phyloP scores from a whole-genome alignment of 2,113 vertebrate species.

The Ornithorhynchus anatinus region DNA sequence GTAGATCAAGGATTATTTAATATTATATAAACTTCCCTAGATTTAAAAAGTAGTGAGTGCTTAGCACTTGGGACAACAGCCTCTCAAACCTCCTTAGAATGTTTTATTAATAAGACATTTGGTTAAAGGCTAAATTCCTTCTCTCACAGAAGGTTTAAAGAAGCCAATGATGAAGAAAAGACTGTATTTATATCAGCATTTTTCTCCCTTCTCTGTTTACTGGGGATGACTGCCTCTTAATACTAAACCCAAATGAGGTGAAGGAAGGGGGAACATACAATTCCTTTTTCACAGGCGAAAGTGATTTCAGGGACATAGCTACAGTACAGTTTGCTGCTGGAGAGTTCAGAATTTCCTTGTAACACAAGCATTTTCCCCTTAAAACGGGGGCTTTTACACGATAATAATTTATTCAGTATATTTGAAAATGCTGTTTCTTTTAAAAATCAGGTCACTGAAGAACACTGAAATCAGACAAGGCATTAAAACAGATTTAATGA shows the following conservation, averaged over 20 bases:
- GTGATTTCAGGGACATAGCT: neutral
- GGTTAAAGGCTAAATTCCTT: neutral
- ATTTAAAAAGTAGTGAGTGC: neutral
- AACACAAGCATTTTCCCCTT: constrained; percentile 34
- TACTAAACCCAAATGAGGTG: neutral
- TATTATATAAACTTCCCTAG: neutral
- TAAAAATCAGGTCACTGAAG: constrained; percentile 62
- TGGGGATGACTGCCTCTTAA: neutral
- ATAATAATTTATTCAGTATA: constrained; percentile 55
- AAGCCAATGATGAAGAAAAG: no score
- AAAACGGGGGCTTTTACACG: constrained; percentile 36
- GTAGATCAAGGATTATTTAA: neutral
- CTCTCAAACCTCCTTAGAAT: neutral
- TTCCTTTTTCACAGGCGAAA: constrained; percentile 23
- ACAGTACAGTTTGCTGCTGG: neutral
- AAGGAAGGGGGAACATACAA: neutral
- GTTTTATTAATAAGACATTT: neutral
- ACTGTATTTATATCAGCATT: no score
- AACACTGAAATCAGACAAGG: constrained; percentile 49
- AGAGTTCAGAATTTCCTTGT: constrained; percentile 23
- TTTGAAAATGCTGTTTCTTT: constrained; percentile 61
- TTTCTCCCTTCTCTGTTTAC: neutral
- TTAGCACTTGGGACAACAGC: neutral
- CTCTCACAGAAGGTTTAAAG: neutral
- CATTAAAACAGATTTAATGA: constrained; percentile 66